These are phyloP conservation scores for Oophaga sylvatica DNA, from an alignment of 2,797 vertebrate species.

Conservation along the genomic window DNA sequence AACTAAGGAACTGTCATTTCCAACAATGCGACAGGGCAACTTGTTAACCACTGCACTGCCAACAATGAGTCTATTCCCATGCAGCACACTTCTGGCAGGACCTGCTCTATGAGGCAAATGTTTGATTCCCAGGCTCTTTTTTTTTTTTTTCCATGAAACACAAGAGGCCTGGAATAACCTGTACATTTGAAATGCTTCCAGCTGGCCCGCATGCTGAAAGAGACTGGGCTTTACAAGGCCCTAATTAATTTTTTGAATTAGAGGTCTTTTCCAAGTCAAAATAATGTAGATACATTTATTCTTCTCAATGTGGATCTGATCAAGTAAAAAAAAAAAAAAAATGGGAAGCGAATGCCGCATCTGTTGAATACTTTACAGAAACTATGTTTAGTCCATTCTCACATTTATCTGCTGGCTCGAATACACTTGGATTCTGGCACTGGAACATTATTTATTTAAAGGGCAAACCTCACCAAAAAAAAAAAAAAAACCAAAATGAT, in stretches of 20 bases:
- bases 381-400: background rate
- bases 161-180: conserved; percentile 47
- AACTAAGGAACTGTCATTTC: background rate
- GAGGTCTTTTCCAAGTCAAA: conserved; percentile 36
- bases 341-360: background rate
- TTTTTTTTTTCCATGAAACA: background rate
- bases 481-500: background rate
- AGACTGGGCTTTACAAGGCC: conserved; percentile 13
- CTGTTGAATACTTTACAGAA: background rate
- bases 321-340: background rate
- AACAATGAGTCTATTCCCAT: background rate
- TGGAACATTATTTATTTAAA: background rate
- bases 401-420: conserved; percentile 3
- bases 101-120: background rate
- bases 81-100: conserved; percentile 8
- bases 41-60: background rate
- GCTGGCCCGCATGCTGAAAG: conserved; percentile 33
- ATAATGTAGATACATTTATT: conserved; percentile 38
- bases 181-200: conserved; percentile 42
- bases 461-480: background rate
- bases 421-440: background rate
- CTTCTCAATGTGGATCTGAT: conserved; percentile 45
- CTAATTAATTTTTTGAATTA: conserved; percentile 54
- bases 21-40: background rate
- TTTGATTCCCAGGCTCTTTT: conserved; percentile 45